phyloP scores from a whole-genome alignment of 30 jellyfish, hydroid and myxozoan genomes.

The Aurelia aurita region DNA sequence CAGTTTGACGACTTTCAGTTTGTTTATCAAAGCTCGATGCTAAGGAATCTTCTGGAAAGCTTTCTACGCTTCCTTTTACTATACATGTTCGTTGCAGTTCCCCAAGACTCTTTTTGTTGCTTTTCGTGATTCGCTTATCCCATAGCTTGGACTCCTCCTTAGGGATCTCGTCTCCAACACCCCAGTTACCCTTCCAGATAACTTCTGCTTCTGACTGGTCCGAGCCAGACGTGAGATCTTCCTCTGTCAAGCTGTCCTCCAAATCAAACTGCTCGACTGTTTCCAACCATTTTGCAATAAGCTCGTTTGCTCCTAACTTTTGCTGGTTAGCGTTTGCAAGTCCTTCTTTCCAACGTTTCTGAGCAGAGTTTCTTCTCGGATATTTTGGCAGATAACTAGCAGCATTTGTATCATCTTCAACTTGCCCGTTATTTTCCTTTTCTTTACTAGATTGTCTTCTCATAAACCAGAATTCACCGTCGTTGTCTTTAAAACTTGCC shows the following conservation, averaged over 20 bases:
- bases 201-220: conserved; percentile 6
- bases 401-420: background rate
- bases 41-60: background rate
- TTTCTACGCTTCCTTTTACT: background rate
- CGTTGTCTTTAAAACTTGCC: background rate
- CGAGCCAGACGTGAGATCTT: background rate
- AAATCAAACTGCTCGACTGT: background rate
- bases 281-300: conserved; percentile 52
- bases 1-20: background rate
- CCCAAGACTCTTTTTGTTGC: background rate
- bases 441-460: background rate
- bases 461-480: background rate
- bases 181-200: conserved; percentile 32
- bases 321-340: conserved; percentile 4
- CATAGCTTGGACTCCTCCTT: background rate
- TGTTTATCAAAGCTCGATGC: background rate
- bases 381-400: too few species aligned
- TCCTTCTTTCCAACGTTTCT: conserved; percentile 3
- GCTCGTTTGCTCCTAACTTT: conserved; percentile 26
- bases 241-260: background rate
- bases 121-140: background rate
- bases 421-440: background rate
- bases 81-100: background rate
- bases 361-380: background rate
- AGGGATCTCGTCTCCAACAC: background rate